Conservation (phyloP, 2,888 invertebrate genomes). For the Rambutsinella grinnellia region DNA sequence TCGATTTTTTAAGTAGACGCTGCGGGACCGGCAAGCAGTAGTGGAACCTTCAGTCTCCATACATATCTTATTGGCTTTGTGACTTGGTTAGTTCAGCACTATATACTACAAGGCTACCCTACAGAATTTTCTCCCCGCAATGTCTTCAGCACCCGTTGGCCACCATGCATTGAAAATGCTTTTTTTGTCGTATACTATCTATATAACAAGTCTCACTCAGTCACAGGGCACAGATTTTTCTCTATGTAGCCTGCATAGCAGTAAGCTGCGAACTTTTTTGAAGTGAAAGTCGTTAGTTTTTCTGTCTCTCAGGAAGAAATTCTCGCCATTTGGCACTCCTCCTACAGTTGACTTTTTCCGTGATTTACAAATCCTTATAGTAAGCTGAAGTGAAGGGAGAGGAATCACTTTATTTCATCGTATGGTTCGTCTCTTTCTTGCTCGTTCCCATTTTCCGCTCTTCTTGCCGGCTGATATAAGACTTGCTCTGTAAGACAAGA, state of each 20-base stretch:
- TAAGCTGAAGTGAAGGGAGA: not conserved
- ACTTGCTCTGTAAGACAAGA: slow-evolving; percentile 19
- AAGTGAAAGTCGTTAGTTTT: slow-evolving; percentile 52
- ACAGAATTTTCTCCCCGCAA: slow-evolving; percentile 9
- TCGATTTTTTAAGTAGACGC: slow-evolving; percentile 41
- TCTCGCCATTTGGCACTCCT: slow-evolving; percentile 55
- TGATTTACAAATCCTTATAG: slow-evolving; percentile 49
- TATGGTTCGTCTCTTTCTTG: slow-evolving; percentile 10
- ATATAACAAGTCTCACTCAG: not conserved
- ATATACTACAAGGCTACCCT: slow-evolving; percentile 15
- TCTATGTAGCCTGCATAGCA: not conserved
- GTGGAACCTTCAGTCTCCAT: too few relatives aligned
- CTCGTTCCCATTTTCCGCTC: slow-evolving; percentile 2
- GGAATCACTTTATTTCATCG: slow-evolving; percentile 30
- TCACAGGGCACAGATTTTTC: not conserved
- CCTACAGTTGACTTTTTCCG: slow-evolving; percentile 49
- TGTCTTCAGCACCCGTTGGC: slow-evolving; percentile 11
- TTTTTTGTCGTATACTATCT: not conserved
- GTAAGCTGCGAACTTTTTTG: slow-evolving; percentile 37
- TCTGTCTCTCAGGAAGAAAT: slow-evolving; percentile 49
- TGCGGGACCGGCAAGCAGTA: slow-evolving; percentile 20
- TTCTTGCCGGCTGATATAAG: slow-evolving; percentile 6
- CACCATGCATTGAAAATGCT: not conserved
- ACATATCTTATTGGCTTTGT: too few relatives aligned
- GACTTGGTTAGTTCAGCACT: not conserved